Conservation (phyloP, 2,888 invertebrate species). For the Lumbricus terrestris region DNA sequence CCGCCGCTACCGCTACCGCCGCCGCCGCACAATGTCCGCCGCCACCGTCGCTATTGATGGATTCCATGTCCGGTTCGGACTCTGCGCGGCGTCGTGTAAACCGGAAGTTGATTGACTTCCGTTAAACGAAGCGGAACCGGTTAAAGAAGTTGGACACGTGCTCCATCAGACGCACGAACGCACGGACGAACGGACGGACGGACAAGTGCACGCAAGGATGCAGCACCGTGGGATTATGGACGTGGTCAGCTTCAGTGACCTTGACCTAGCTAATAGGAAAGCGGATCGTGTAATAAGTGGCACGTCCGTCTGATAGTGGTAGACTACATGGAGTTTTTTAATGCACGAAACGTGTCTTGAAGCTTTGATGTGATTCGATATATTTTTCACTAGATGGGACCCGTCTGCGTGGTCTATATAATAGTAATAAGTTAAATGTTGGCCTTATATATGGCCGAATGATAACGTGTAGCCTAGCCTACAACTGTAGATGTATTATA, state of each 20-base stretch:
- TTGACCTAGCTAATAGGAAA: neutral
- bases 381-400: too few relatives aligned
- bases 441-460: too few relatives aligned
- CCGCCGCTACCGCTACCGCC: too few relatives aligned
- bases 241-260: neutral
- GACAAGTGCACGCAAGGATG: neutral
- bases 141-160: neutral
- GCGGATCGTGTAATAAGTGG: neutral
- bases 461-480: too few relatives aligned
- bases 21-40: neutral
- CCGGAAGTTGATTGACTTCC: neutral
- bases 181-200: neutral
- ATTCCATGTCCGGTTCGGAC: neutral
- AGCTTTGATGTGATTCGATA: too few relatives aligned
- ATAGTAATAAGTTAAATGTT: too few relatives aligned
- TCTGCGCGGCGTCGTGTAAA: slow-evolving; percentile 8
- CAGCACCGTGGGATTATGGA: too few relatives aligned
- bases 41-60: slow-evolving; percentile 3
- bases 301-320: too few relatives aligned
- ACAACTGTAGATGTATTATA: too few relatives aligned
- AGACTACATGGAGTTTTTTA: neutral
- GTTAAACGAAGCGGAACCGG: neutral
- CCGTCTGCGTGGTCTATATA: too few relatives aligned
- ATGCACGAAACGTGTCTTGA: neutral
- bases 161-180: neutral